A percentile compares a stretch with the other conserved stretches of the same genome.
phyloP scores from a whole-genome alignment of 2,888 invertebrate genomes.

The Fabriciana adippe region DNA sequence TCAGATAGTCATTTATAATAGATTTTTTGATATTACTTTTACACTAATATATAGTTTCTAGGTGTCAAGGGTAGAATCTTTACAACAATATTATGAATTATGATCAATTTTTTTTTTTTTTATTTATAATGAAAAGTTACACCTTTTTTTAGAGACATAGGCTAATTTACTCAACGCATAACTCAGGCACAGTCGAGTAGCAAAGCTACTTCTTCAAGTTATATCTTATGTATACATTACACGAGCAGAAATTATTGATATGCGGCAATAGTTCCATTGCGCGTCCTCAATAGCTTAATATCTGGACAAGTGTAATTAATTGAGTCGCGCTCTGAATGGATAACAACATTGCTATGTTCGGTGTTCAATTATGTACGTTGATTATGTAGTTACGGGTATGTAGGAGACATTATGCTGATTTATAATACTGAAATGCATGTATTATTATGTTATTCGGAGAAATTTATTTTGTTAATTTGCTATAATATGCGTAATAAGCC shows the following conservation, averaged over 20 bases:
- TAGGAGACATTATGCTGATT: constrained; percentile 27
- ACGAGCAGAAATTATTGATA: constrained; percentile 7
- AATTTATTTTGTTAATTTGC: constrained; percentile 2
- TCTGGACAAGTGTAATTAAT: constrained; percentile 67
- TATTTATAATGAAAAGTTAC: too few species aligned
- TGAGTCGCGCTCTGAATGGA: constrained; percentile 51
- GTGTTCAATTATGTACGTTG: constrained; percentile 33
- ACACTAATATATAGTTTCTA: too few species aligned
- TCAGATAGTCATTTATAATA: too few species aligned
- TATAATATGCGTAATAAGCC: background rate
- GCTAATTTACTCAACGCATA: too few species aligned
- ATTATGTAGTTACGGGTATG: constrained; percentile 28
- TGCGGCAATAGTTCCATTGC: constrained; percentile 10
- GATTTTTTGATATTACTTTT: too few species aligned
- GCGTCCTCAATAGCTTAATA: constrained; percentile 50
- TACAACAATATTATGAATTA: too few species aligned
- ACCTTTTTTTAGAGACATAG: too few species aligned
- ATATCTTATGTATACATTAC: too few species aligned
- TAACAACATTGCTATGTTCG: constrained; percentile 56
- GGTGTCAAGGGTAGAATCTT: too few species aligned
- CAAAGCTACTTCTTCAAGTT: too few species aligned
- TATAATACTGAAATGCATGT: constrained; percentile 12
- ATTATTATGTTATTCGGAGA: background rate
- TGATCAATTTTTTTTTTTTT: too few species aligned
- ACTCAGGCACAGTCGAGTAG: too few species aligned